A percentile compares a stretch with the other conserved stretches of the same genome.
Evolutionary conservation across 2,113 vertebrate genomes (phyloP).

Genomic region (Dipodomys spectabilis): DNA sequence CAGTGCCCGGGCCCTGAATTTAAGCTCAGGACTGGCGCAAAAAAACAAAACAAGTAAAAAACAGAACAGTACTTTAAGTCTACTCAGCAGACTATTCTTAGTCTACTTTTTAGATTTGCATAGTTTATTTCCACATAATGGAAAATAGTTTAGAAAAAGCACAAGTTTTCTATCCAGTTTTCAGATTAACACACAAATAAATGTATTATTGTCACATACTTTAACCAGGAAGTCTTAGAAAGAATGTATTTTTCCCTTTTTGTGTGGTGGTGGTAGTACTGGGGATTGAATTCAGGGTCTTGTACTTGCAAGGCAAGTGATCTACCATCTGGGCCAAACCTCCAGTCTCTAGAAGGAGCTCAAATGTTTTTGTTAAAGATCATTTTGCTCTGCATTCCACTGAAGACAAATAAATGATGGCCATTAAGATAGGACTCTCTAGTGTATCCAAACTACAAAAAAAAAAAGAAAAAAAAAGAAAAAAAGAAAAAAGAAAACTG

Average conservation of each 20-base stretch:
- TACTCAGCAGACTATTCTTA: not conserved
- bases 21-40: no score
- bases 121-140: not conserved
- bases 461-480: no score
- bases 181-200: not conserved
- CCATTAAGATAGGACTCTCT: not conserved
- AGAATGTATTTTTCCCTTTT: no score
- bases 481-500: not conserved
- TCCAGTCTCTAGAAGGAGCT: not conserved
- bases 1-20: no score
- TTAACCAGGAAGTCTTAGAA: not conserved
- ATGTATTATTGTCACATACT: not conserved
- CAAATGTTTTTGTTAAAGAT: not conserved
- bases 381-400: conserved; percentile 9
- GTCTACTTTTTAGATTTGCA: not conserved
- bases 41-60: not conserved
- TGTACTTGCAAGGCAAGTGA: no score
- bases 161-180: not conserved
- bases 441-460: not conserved
- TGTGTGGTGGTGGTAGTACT: no score
- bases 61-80: not conserved
- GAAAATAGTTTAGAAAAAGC: not conserved
- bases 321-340: no score
- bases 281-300: no score
- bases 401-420: not conserved